Evolutionary conservation across 1,140 invertebrate species (phyloP).

Genomic region (Macrosteles quadrilineatus): DNA sequence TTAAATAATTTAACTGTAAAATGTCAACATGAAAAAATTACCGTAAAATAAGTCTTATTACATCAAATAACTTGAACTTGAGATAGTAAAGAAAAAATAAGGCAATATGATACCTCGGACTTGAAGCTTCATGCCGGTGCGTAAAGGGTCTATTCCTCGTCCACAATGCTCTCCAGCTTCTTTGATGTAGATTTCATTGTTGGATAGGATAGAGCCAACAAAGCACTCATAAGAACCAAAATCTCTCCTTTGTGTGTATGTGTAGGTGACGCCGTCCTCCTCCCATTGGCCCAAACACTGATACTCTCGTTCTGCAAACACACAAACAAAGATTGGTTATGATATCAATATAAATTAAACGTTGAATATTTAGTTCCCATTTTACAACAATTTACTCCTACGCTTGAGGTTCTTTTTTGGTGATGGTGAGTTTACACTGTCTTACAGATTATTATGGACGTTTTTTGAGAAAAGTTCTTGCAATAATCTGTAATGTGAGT

Average conservation of each 20-base stretch:
- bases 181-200: conserved; percentile 64
- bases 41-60: no score
- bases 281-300: conserved; percentile 70
- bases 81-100: not conserved
- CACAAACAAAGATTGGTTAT: no score
- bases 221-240: conserved; percentile 68
- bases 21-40: no score
- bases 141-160: conserved; percentile 61
- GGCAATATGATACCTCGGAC: conserved; percentile 53
- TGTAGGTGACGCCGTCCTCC: conserved; percentile 66
- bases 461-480: not conserved
- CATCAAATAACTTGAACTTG: no score
- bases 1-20: no score
- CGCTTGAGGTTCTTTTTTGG: not conserved
- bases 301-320: conserved; percentile 64
- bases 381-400: not conserved
- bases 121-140: conserved; percentile 65
- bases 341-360: conserved; percentile 32
- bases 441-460: not conserved
- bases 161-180: conserved; percentile 71
- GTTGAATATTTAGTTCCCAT: conserved; percentile 1
- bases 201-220: conserved; percentile 64
- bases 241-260: conserved; percentile 68
- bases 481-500: no score
- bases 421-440: not conserved